phyloP scores from a whole-genome alignment of 1,140 invertebrate genomes.

The Cecropterus lyciades region DNA sequence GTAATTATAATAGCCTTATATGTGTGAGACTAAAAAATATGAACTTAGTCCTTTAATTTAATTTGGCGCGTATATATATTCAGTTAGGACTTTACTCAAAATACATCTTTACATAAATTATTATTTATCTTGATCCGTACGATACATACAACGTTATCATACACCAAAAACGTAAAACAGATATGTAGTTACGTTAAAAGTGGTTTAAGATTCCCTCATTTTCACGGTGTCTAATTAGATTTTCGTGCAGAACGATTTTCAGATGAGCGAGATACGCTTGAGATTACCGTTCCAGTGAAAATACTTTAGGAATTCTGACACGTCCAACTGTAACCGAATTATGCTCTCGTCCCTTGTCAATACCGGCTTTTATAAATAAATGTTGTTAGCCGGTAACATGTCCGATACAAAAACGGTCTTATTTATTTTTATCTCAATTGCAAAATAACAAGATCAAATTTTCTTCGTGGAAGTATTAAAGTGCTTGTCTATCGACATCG shows the following conservation, averaged over 20 bases:
- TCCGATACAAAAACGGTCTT: slow-evolving; percentile 3
- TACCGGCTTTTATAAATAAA: slow-evolving; percentile 25
- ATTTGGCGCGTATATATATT: too few species aligned
- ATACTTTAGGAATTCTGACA: slow-evolving; percentile 17
- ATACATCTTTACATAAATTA: too few species aligned
- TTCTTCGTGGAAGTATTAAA: neutral
- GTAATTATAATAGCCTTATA: too few species aligned
- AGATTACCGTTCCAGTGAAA: slow-evolving; percentile 18
- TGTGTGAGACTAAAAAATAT: too few species aligned
- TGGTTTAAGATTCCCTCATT: neutral
- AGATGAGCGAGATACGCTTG: slow-evolving; percentile 11
- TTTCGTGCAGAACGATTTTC: slow-evolving; percentile 18
- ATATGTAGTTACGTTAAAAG: too few species aligned
- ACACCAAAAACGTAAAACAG: too few species aligned
- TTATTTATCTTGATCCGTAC: too few species aligned
- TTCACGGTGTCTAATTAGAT: slow-evolving; percentile 21
- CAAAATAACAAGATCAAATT: neutral
- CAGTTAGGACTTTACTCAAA: too few species aligned
- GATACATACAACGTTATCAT: too few species aligned
- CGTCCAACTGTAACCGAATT: slow-evolving; percentile 30
- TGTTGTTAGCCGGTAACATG: slow-evolving; percentile 19
- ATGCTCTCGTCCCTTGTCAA: slow-evolving; percentile 14
- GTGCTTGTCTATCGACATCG: too few species aligned
- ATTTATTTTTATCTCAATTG: neutral
- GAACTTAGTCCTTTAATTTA: too few species aligned